Percentiles rank a stretch among this genome's conserved stretches.
Conservation (phyloP, 2,113 vertebrate genomes). For the Colaptes auratus region DNA sequence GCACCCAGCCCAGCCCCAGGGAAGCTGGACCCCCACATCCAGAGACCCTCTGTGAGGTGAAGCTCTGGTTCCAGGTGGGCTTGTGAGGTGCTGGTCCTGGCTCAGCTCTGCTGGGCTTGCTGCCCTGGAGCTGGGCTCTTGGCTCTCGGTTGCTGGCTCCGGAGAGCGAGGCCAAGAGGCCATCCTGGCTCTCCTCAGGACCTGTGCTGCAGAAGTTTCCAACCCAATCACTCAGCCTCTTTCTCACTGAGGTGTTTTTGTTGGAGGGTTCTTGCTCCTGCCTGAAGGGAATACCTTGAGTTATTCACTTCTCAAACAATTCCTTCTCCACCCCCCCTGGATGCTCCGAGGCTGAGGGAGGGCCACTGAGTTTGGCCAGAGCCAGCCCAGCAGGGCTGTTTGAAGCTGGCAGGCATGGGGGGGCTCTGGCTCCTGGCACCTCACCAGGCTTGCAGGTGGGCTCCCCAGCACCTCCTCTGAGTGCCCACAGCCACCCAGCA, state of each 20-base stretch:
- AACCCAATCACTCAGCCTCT: slow-evolving; percentile 51
- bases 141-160: slow-evolving; percentile 4
- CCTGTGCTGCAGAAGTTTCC: slow-evolving; percentile 27
- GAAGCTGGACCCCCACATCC: rapidly evolving
- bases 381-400: not conserved
- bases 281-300: not conserved
- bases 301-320: not conserved
- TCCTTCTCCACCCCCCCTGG: not conserved
- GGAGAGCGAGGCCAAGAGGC: not conserved
- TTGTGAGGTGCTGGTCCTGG: rapidly evolving
- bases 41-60: not conserved
- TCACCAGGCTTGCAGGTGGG: not conserved
- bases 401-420: not conserved
- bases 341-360: not conserved
- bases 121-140: not conserved
- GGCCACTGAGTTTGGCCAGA: not conserved
- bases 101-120: not conserved
- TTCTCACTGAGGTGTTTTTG: slow-evolving; percentile 30
- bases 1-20: not conserved
- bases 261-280: slow-evolving; percentile 14
- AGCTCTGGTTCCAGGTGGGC: not conserved
- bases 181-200: not conserved
- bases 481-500: not conserved
- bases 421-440: not conserved
- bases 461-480: not conserved